Conservation (phyloP, 2,888 invertebrate genomes). For the Protodeltote pygarga region DNA sequence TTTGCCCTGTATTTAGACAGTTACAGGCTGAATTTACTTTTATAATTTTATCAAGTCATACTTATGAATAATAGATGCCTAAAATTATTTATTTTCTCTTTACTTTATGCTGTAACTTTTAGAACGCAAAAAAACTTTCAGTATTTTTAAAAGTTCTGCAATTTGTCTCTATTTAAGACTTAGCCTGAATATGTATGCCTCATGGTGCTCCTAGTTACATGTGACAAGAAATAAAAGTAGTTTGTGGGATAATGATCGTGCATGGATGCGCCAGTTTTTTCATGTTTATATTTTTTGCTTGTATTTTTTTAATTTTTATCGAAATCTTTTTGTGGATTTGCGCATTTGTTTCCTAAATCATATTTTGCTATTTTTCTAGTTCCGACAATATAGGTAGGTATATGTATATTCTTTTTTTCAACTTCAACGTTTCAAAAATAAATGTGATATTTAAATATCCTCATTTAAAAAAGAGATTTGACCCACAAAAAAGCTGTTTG, state of each 20-base stretch:
- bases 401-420: not conserved
- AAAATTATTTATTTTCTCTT: not conserved
- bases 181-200: constrained; percentile 3
- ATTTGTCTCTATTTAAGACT: no score
- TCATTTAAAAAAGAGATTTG: not conserved
- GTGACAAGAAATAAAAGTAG: constrained; percentile 74
- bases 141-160: no score
- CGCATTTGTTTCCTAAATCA: constrained; percentile 6
- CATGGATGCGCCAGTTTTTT: constrained; percentile 63
- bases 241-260: constrained; percentile 65
- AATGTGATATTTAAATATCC: not conserved
- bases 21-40: no score
- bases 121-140: no score
- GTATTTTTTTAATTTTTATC: no score
- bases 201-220: constrained; percentile 49
- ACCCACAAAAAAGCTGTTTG: constrained; percentile 13
- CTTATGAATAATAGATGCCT: not conserved
- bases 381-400: not conserved
- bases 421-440: not conserved
- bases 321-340: constrained; percentile 19
- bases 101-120: not conserved
- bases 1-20: no score
- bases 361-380: constrained; percentile 11
- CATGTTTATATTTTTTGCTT: constrained; percentile 28
- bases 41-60: not conserved